These are phyloP conservation scores for Adoxophyes honmai DNA, from an alignment of 1,140 invertebrate species.

Conservation along the genomic window DNA sequence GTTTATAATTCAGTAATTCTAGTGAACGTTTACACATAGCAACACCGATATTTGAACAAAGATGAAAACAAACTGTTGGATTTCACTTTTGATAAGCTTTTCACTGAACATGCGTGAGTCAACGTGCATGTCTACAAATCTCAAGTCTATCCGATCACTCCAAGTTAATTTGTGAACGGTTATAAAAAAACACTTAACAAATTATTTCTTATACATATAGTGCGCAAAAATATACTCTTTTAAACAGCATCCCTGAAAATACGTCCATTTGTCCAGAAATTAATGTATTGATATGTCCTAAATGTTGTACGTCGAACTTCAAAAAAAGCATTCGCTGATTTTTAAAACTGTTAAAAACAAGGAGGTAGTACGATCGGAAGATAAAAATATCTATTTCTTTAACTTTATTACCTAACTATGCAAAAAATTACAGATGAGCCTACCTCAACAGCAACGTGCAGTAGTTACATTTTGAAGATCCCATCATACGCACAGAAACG, in stretches of 20 bases:
- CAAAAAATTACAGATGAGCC: neutral
- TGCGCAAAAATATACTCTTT: constrained; percentile 9
- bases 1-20: too few relatives aligned
- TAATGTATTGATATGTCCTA: constrained; percentile 11
- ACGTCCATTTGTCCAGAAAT: constrained; percentile 7
- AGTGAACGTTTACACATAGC: too few relatives aligned
- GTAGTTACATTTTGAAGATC: too few relatives aligned
- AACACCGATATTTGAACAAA: too few relatives aligned
- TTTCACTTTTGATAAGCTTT: too few relatives aligned
- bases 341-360: neutral
- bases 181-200: too few relatives aligned
- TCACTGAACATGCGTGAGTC: too few relatives aligned
- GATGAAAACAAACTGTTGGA: too few relatives aligned
- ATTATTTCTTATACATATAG: neutral
- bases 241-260: neutral
- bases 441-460: neutral
- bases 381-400: neutral
- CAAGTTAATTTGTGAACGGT: too few relatives aligned
- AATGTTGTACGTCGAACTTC: constrained; percentile 2
- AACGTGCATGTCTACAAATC: too few relatives aligned
- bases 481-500: too few relatives aligned
- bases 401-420: neutral
- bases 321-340: neutral
- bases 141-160: too few relatives aligned
- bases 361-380: constrained; percentile 6